Evolutionary conservation across 1,140 invertebrate genomes (phyloP).

Genomic region (Nephila pilipes): DNA sequence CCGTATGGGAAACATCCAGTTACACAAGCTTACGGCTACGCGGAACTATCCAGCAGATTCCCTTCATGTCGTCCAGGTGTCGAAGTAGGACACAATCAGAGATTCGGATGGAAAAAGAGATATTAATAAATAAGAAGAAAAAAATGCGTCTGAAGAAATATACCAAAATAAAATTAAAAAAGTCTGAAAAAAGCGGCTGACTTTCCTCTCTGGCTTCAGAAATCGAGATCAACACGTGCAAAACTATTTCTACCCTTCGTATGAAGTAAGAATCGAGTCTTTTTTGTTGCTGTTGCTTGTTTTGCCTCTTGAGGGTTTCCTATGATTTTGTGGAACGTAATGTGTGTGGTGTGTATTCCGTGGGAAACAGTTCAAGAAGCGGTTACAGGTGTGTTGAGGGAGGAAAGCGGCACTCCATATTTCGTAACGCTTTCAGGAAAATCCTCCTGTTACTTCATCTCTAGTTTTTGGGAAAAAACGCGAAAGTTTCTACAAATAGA

Average conservation of each 20-base stretch:
- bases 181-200: constrained; percentile 54
- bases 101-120: constrained; percentile 58
- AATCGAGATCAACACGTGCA: constrained; percentile 66
- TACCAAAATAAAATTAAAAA: constrained; percentile 17
- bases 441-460: constrained; percentile 19
- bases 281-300: background rate
- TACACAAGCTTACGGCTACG: background rate
- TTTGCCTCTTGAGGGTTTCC: background rate
- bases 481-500: constrained; percentile 26
- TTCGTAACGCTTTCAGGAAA: constrained; percentile 39
- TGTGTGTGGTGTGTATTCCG: constrained; percentile 4
- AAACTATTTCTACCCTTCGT: constrained; percentile 17
- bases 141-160: constrained; percentile 48
- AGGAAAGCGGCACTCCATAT: constrained; percentile 8
- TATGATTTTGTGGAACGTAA: background rate
- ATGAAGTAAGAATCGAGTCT: background rate
- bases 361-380: constrained; percentile 16
- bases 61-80: constrained; percentile 66
- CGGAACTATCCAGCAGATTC: background rate
- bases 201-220: constrained; percentile 40
- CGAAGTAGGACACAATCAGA: constrained; percentile 69
- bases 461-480: background rate
- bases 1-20: background rate
- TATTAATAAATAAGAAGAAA: background rate
- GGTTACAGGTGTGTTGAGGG: background rate